Base-by-base conservation (phyloP, 2,113 vertebrate genomes). In the Ciconia boyciana region DNA sequence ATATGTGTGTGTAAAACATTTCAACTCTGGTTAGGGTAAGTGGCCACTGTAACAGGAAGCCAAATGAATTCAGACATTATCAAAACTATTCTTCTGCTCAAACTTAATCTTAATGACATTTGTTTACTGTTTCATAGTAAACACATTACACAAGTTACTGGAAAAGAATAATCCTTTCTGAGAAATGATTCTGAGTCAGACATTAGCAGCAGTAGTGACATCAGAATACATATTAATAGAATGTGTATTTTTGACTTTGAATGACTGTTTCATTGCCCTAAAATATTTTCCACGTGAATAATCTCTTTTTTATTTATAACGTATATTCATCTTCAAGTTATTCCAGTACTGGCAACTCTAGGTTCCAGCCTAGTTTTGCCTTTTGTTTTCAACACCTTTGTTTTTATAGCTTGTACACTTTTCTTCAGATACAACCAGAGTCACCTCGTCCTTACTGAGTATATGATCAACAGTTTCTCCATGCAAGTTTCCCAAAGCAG, bases 141-240 rank as follows among this genome's bases (percentile, higher is more conserved):
- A 77, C 58, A 80, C 29, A 75, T 92, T 86, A 74, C 72, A 62
- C 89, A 71, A 94, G 80, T 95, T 96, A 78, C 91, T 95, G 95
- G 96, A 94, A 96, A 95, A 95, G 89, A 95, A 62, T 89, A 90
- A 89, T 95, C 94, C 83, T 93, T 97, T 97, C 96, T 95, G 60
- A 96, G 96, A 95, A 97, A 70, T 94, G 58, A 58, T 96, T 97
- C 86, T 95, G 94, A 96, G 76, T 96, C 93, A 96, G 91, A 94
- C 77, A 68, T 13, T 96, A 89, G 91, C 89, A 89, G 91, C 89
- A 94, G 89, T 92, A 78, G 51, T 87, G 91, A 87, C 94, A 96
- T 96, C 87, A 96, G 91, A 96, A 96, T 81, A 87, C 60, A 82
- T 96, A 97, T 94, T 97, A 97, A 96, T 96, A 96, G 95, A 94